Conservation (phyloP, 2,113 vertebrate genomes). For the Poecile atricapillus region DNA sequence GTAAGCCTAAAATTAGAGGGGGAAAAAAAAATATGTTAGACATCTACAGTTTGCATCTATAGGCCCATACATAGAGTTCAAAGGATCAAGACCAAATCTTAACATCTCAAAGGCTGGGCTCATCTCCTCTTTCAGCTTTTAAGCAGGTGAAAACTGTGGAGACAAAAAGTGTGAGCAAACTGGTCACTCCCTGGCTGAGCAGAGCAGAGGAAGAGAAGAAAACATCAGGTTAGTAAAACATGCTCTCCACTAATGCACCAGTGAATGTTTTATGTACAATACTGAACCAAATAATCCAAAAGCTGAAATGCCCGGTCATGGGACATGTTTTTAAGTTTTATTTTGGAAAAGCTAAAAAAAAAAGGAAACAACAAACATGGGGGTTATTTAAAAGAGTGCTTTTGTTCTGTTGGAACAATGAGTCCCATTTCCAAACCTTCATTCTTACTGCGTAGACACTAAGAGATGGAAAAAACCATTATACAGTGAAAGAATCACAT, state of each 20-base stretch:
- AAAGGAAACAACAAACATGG: neutral
- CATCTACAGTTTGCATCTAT: neutral
- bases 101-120: neutral
- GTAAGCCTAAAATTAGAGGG: constrained; percentile 80
- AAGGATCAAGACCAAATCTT: neutral
- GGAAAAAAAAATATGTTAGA: neutral
- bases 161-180: neutral
- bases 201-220: neutral
- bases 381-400: neutral
- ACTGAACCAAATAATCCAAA: neutral
- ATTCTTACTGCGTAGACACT: neutral
- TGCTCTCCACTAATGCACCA: neutral
- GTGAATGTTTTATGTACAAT: neutral
- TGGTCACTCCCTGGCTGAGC: accelerated
- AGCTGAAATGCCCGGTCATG: neutral
- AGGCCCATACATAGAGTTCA: neutral
- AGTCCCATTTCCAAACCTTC: neutral
- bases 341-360: neutral
- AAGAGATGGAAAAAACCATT: neutral
- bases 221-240: neutral
- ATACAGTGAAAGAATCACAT: neutral
- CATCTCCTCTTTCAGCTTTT: neutral
- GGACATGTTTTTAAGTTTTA: neutral
- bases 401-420: neutral
- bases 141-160: neutral